Base-by-base conservation (phyloP, 2,888 invertebrate genomes). In the Lissocephala sabroskyi region DNA sequence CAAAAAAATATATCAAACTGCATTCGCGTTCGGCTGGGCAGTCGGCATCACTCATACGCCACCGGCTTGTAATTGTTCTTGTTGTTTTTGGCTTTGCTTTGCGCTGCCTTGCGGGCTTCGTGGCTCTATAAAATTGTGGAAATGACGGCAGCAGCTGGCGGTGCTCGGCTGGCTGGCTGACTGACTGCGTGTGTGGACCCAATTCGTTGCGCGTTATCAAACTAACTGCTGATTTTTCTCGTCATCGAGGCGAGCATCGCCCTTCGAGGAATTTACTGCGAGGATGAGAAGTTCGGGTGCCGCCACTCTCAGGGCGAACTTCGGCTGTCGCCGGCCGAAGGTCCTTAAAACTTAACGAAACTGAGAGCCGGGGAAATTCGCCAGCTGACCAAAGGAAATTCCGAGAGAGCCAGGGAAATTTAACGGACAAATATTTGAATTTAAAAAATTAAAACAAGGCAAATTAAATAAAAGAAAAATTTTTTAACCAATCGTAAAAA, bases 121-220 rank as follows among this genome's bases (percentile, higher is more conserved):
- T 23, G 3, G 3, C 7, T 23, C 23, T 23, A 7, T 23, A 11
- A 14, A 23, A 23, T 10, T 9, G 9, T 4, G 5, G 30, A 19
- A 37, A 10, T 19, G 19, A 11, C 37, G 6, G 37, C 18, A 28
- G 41, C 18, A 28, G 41, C 49, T 50, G 44, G 56, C 30, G 43
- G 33, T 41, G 39, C 56, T 46, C 48, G 39, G 36, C 32, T 49
- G 52, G n/a, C n/a, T n/a, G n/a, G n/a, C n/a, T n/a, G n/a, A n/a
- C n/a, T 47, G 61, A 11, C 14, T 23, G 19, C 39, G 18, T 23
- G 18, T 23, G 54, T 53, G 66, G 79, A 78, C 62, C 79, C 71
- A 80, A 70, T 80, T 71, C 79, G 79, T 49, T 68, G 65, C 80
- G 63, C 79, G 80, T 78, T 79, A 80, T 79, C 80, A 80, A 80